A percentile compares a stretch with the other conserved stretches of the same genome.
phyloP scores from a whole-genome alignment of 2,797 vertebrate species.

The Botia kubotai region DNA sequence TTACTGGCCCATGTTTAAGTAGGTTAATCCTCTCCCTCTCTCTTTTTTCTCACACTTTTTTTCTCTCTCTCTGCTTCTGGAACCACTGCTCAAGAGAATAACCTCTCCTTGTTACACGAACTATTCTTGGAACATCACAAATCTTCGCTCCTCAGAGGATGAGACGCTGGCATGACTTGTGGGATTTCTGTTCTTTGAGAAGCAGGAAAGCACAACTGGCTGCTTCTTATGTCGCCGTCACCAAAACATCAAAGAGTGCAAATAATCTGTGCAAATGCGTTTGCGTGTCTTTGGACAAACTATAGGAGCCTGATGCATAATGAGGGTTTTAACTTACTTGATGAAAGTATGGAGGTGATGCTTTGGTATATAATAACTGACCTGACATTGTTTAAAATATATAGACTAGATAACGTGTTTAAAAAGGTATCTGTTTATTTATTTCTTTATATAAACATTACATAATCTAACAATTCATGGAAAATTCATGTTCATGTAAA shows the following conservation, averaged over 20 bases:
- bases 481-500: background rate
- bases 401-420: background rate
- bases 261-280: background rate
- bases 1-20: constrained; percentile 60
- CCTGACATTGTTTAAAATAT: background rate
- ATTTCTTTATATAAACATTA: background rate
- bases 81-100: constrained; percentile 53
- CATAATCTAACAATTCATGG: background rate
- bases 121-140: constrained; percentile 67
- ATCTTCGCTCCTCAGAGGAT: constrained; percentile 54
- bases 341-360: too few species aligned
- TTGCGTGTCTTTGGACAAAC: background rate
- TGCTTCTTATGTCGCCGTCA: background rate
- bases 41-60: constrained; percentile 28
- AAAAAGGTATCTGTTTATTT: background rate
- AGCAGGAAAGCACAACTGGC: constrained; percentile 9
- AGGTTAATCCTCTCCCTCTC: constrained; percentile 65
- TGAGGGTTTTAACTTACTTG: background rate
- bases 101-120: constrained; percentile 59
- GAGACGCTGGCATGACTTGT: constrained; percentile 48
- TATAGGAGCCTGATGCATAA: background rate
- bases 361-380: background rate
- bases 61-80: constrained; percentile 49
- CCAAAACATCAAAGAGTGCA: constrained; percentile 11
- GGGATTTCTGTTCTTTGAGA: constrained; percentile 21